Evolutionary conservation across 2,113 vertebrate species (phyloP), one percentile per base, ranked within the genome.

Genomic region (Anolis sagrei): DNA sequence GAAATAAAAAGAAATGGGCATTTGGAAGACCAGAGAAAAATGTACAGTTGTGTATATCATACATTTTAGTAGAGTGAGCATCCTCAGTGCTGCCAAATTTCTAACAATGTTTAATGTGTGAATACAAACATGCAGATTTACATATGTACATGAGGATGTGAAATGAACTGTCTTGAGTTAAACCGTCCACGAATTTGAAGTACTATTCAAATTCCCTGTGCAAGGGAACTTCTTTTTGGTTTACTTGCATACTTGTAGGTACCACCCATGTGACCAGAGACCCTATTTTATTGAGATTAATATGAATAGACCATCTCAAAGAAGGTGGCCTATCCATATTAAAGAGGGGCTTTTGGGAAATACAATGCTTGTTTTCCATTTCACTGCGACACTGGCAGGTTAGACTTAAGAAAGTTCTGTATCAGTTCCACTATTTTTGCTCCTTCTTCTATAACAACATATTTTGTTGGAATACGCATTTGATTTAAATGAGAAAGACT

Each of bases 401-500:
- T 49, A 2, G 72, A 73, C 58, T 51, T 5, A 23, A 68, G n/a
- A 83, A 21, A 84, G 79, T 54, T 64, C 86, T 83, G 62, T 81
- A 14, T 39, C 74, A 49, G 3, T 79, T 78, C 16, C 62, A 76
- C 0, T 75, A 4, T 1, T 34, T 11, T 54, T 83, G 13, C 8
- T 78, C 5, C n/a, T 48, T 78, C 48, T 4, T 21, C 1, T 29
- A 16, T 14, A 16, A 16, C 13, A 68, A 68, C 39, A 44, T 44
- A 44, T 44, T 44, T 44, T 44, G 39, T 44, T 44, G 39, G 5
- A 44, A 44, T 44, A 44, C 5, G 27, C 29, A 29, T n/a, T 68
- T 81, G 29, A 11, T 89, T 84, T 27, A 25, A 82, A 5, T 18
- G 21, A 27, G 39, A 87, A 76, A 69, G 70, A 32, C 62, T 77